Percentiles rank a stretch among this genome's conserved stretches.
Evolutionary conservation across 2,888 invertebrate species (phyloP).

Genomic region (Chrysolina americana): DNA sequence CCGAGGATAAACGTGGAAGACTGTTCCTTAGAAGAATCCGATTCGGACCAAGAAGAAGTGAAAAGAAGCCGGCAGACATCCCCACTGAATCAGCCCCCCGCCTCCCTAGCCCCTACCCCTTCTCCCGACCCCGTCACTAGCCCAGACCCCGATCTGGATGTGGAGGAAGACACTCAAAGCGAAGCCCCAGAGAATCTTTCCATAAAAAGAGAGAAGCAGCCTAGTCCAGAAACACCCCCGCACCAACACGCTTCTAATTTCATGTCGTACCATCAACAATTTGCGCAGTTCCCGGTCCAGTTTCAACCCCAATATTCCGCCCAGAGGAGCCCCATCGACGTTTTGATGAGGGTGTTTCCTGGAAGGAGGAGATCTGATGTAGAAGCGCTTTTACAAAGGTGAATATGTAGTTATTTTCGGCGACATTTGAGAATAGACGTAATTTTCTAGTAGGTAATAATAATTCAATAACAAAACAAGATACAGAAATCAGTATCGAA

Average conservation of each 20-base stretch:
- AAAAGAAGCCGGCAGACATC: slow-evolving; percentile 64
- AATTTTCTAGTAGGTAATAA: no score
- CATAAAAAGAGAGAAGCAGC: slow-evolving; percentile 75
- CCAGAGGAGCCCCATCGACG: slow-evolving; percentile 87
- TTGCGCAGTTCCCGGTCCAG: slow-evolving; percentile 70
- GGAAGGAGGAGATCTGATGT: slow-evolving; percentile 88
- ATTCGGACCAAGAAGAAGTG: slow-evolving; percentile 68
- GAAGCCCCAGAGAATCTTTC: slow-evolving; percentile 86
- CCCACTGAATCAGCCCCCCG: slow-evolving; percentile 59
- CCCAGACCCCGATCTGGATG: slow-evolving; percentile 70
- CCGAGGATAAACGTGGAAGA: slow-evolving; percentile 70
- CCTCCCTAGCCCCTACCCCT: slow-evolving; percentile 69
- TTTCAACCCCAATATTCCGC: slow-evolving; percentile 65
- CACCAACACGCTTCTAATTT: slow-evolving; percentile 64
- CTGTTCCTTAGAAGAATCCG: slow-evolving; percentile 69
- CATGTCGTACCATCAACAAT: slow-evolving; percentile 70
- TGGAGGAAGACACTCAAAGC: slow-evolving; percentile 71
- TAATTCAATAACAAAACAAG: no score
- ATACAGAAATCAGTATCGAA: no score
- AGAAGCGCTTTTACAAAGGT: slow-evolving; percentile 84
- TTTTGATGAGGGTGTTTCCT: slow-evolving; percentile 91
- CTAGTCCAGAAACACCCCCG: slow-evolving; percentile 70
- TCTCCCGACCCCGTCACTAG: slow-evolving; percentile 59
- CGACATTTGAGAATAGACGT: no score
- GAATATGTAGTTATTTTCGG: no score